Conservation (phyloP, 2,888 invertebrate species). For the Cotesia congregata region DNA sequence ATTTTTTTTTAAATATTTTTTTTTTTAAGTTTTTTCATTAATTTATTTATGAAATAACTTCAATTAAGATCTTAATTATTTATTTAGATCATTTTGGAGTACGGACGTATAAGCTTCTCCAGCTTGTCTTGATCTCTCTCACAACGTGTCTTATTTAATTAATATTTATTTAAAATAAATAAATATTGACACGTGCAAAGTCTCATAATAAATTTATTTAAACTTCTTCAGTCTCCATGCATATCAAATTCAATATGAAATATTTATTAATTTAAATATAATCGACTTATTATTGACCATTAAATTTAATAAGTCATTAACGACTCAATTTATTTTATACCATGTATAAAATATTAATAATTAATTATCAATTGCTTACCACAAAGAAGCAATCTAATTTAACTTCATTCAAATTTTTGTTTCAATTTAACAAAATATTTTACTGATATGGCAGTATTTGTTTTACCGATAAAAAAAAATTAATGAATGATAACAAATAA, state of each 20-base stretch:
- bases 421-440: not conserved
- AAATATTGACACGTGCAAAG: conserved; percentile 21
- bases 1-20: conserved; percentile 30
- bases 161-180: conserved; percentile 20
- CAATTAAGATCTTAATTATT: conserved; percentile 36
- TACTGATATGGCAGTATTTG: conserved; percentile 5
- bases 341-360: too few relatives aligned
- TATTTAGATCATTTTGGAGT: not conserved
- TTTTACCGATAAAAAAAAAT: not conserved
- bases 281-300: not conserved
- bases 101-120: not conserved
- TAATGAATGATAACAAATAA: not conserved
- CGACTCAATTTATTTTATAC: not conserved
- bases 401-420: not conserved
- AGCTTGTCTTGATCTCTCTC: conserved; percentile 38
- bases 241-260: not conserved
- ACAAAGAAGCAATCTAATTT: too few relatives aligned
- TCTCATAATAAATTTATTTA: conserved; percentile 15
- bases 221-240: not conserved
- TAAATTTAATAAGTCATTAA: conserved; percentile 6
- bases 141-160: conserved; percentile 35
- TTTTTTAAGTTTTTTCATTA: conserved; percentile 37
- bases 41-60: conserved; percentile 46
- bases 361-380: too few relatives aligned
- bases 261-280: not conserved